phyloP scores from a whole-genome alignment of 2,113 vertebrate species.

The Tragelaphus scriptus region DNA sequence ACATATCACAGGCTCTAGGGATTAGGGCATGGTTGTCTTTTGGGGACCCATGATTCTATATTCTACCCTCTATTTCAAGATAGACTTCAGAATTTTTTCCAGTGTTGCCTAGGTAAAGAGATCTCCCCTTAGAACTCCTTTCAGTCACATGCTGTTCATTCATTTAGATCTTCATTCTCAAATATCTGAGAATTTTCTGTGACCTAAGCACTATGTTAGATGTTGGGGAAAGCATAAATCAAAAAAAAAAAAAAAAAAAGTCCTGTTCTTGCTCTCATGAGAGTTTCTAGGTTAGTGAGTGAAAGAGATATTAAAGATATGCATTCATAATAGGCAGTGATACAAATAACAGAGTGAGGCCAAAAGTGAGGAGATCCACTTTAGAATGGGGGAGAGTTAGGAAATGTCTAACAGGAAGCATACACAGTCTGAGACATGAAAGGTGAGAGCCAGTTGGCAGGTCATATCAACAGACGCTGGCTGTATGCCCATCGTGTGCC shows the following conservation, averaged over 20 bases:
- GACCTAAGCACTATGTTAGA: background rate
- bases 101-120: background rate
- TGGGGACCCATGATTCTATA: background rate
- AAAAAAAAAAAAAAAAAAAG: background rate
- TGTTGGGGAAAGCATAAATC: background rate
- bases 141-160: background rate
- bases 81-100: background rate
- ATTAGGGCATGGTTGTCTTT: background rate
- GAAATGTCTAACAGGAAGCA: background rate
- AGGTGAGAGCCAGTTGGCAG: background rate
- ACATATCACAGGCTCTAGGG: background rate
- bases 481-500: fast-evolving
- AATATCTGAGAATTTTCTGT: background rate
- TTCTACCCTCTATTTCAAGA: background rate
- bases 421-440: background rate
- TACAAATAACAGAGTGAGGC: background rate
- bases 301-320: background rate
- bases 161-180: background rate
- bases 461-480: background rate
- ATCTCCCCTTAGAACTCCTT: background rate
- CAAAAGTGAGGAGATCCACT: background rate
- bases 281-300: background rate
- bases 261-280: background rate
- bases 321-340: background rate
- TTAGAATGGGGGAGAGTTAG: background rate